Base-by-base conservation (phyloP, 2,888 invertebrate genomes). In the Scaptomyza reducta region DNA sequence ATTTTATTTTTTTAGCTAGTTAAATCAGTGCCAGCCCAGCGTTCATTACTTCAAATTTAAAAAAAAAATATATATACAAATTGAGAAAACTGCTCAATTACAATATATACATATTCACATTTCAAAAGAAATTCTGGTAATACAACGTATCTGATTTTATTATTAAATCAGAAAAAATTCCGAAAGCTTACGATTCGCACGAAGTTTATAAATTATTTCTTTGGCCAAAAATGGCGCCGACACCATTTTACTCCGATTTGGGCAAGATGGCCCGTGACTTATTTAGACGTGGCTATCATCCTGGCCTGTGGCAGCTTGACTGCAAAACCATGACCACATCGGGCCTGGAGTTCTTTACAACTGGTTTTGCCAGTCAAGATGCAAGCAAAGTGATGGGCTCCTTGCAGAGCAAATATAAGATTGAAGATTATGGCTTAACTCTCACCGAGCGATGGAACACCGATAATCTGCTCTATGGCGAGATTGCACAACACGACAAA, bases 361-460 rank as follows among this genome's bases (percentile, higher is more conserved):
- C 96, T 56, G 97, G 98, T 74, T 94, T 94, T 76, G 97, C 97
- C 68, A 97, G 97, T 92, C 96, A 96, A 89, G 98, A 98, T 89
- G 95, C 96, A 81, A 97, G 97, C 86, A 97, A 97, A 93, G 96
- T 96, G 82, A 94, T 95, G 83, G 98, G 97, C 66, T 95, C 94
- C 75, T 93, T 98, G 82, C 97, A 98, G 92, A 97, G 97, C 53
- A 98, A 98, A 93, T 98, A 98, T 92, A 95, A 95, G 87, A 93
- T 96, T 78, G 96, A 96, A 89, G 96, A 96, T 87, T 95, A 96
- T 87, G 97, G 98, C 75, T 90, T 98, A 63, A 97, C 97, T 47
- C 96, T 99, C 91, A 96, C 97, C 79, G 99, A 99, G 92, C 98
- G 97, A 91, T 99, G 99, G 99, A 98, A 96, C 92, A 99, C 99